Conservation (phyloP, 2,888 invertebrate genomes). For the Eupithecia insigniata region DNA sequence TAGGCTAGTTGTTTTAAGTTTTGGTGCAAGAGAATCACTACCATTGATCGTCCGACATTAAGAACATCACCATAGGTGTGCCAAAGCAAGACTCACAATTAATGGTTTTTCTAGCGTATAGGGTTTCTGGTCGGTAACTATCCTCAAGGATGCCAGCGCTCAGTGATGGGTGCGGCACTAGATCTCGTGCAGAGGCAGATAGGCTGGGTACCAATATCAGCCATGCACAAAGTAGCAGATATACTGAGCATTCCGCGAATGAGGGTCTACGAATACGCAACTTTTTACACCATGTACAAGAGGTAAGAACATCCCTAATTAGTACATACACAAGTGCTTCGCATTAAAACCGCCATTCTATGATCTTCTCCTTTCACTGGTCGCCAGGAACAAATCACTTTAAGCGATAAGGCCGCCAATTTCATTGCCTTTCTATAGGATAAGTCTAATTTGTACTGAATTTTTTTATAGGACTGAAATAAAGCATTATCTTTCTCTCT, state of each 20-base stretch:
- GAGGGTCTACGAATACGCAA: slow-evolving; percentile 73
- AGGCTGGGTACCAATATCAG: slow-evolving; percentile 77
- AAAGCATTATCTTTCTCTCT: too few species aligned
- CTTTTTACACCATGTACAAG: slow-evolving; percentile 74
- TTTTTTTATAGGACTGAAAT: too few species aligned
- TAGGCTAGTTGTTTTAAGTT: too few species aligned
- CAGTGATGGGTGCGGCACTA: slow-evolving; percentile 60
- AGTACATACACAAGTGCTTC: too few species aligned
- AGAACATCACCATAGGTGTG: not conserved
- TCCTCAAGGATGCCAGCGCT: slow-evolving; percentile 66
- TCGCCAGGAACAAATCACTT: too few species aligned
- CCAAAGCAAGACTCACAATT: not conserved
- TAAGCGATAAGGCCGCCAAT: too few species aligned
- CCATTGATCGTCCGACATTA: not conserved
- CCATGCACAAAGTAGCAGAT: slow-evolving; percentile 74
- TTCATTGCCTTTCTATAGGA: too few species aligned
- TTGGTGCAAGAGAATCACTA: too few species aligned
- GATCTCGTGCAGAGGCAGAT: slow-evolving; percentile 75
- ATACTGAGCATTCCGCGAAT: slow-evolving; percentile 68
- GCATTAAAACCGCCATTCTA: too few species aligned
- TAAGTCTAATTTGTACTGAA: too few species aligned
- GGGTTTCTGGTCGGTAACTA: slow-evolving; percentile 63
- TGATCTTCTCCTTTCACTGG: too few species aligned
- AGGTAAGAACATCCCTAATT: slow-evolving; percentile 51
- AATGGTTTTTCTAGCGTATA: slow-evolving; percentile 53